Evolutionary conservation across 2,113 vertebrate genomes (phyloP).

Genomic region (Oncorhynchus kisutch): DNA sequence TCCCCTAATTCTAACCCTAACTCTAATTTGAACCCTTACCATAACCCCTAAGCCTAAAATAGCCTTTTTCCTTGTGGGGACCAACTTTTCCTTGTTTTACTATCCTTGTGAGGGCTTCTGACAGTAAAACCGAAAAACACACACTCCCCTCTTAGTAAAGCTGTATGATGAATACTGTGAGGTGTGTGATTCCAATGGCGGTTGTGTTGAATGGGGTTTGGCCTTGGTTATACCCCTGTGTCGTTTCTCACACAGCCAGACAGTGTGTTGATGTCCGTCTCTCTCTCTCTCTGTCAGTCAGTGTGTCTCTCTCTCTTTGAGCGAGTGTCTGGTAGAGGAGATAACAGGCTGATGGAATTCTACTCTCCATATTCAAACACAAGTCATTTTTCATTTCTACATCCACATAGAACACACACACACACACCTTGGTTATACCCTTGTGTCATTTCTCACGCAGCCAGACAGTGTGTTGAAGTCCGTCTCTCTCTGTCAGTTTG

Average conservation of each 20-base stretch:
- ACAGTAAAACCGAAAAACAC: neutral
- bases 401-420: neutral
- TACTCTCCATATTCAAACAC: conserved; percentile 38
- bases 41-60: too few relatives aligned
- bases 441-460: neutral
- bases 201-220: neutral
- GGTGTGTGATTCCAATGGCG: too few relatives aligned
- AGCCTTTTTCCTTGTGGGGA: too few relatives aligned
- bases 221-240: neutral
- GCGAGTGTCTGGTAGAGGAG: conserved; percentile 41
- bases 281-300: neutral
- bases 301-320: neutral
- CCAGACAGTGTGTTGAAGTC: neutral
- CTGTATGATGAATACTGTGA: too few relatives aligned
- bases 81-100: too few relatives aligned
- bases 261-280: neutral
- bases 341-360: conserved; percentile 69
- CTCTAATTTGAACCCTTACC: too few relatives aligned
- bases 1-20: too few relatives aligned
- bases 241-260: neutral
- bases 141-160: neutral
- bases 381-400: neutral
- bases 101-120: too few relatives aligned
- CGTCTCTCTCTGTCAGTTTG: neutral
- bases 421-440: neutral